Base-by-base conservation (phyloP, 2,888 invertebrate species). In the Thymelicus acteon region DNA sequence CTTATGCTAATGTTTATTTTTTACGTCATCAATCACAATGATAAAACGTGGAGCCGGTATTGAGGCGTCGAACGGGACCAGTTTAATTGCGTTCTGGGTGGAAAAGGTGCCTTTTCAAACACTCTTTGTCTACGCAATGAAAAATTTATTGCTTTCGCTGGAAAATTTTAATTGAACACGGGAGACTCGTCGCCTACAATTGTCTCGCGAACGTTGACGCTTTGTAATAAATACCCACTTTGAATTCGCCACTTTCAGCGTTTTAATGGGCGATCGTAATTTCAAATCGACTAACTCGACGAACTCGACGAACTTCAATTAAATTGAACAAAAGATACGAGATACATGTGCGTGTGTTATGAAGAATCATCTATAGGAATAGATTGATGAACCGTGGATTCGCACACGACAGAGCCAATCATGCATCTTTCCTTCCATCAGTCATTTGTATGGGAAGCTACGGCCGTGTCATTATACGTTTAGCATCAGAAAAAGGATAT, bases 71-170 rank as follows among this genome's bases (percentile, higher is more conserved):
- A 76, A 76, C 72, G 77, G 77, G 76, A 76, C 78, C 73, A 75
- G 78, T 80, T 77, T 81, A 79, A 78, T 84, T 83, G 80, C 81
- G 78, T 82, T 81, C 77, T 77, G 73, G 73, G 78, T 74, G 79
- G 77, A 71, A 76, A 71, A 74, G 75, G 75, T 76, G 78, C 77
- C 80, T 80, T 80, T 83, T 80, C 76, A 79, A 79, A 78, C 77
- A 77, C 76, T 81, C 82, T 82, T 86, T 86, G 86, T 86, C 83
- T 83, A 80, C 79, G 84, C 84, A 85, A 85, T 89, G 89, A 87
- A 88, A 87, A 87, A 89, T 88, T 88, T 89, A 90, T 91, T 86
- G 85, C 85, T 82, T 82, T 82, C 82, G 82, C 85, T 84, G 85
- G 84, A 86, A 90, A 79, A 90, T 87, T 89, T 89, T 86, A 86